Percentiles rank a stretch among this genome's conserved stretches.
Conservation (phyloP, 2,113 vertebrate species). For the Zosterops hypoxanthus region DNA sequence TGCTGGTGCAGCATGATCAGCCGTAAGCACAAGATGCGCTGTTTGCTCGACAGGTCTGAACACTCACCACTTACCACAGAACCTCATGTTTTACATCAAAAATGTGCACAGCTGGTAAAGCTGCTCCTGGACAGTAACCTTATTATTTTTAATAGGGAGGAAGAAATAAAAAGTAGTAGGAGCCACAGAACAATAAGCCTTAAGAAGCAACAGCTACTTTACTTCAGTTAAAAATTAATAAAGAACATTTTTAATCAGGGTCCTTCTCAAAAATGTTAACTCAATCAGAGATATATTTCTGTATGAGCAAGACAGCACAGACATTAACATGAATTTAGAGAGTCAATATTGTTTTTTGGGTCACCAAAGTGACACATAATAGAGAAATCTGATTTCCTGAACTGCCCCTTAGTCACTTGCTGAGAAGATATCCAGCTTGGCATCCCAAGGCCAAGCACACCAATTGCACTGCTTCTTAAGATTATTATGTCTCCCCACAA, state of each 20-base stretch:
- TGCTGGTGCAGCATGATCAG: neutral
- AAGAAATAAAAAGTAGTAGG: neutral
- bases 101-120: neutral
- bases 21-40: neutral
- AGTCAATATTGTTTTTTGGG: neutral
- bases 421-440: neutral
- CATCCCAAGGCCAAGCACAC: neutral
- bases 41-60: neutral
- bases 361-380: neutral
- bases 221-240: neutral
- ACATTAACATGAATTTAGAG: neutral
- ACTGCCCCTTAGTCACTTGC: neutral
- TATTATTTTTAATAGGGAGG: neutral
- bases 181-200: neutral
- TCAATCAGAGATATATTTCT: neutral
- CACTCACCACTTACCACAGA: neutral
- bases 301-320: neutral
- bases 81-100: neutral
- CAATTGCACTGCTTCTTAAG: neutral
- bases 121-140: neutral
- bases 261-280: neutral
- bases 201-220: neutral
- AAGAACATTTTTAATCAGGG: neutral
- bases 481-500: neutral
- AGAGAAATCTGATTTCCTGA: neutral